These are phyloP conservation scores for Camponotus fellah DNA, from an alignment of 2,888 invertebrate genomes.

Conservation along the genomic window DNA sequence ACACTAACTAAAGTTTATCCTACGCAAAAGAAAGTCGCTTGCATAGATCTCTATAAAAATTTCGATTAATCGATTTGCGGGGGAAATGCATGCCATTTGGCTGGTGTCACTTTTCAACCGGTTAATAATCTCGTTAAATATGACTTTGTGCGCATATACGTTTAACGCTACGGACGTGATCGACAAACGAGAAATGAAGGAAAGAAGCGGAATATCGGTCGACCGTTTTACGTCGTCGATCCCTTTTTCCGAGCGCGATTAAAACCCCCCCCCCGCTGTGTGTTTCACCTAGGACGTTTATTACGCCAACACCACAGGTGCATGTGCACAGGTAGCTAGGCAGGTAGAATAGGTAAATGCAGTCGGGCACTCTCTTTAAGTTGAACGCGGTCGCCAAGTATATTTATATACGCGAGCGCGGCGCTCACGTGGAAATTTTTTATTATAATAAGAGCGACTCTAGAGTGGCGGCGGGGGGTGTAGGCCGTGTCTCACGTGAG, in stretches of 20 bases:
- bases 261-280: conserved; percentile 57
- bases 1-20: neutral
- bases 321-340: conserved; percentile 64
- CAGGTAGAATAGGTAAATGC: conserved; percentile 35
- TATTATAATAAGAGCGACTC: conserved; percentile 80
- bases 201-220: conserved; percentile 48
- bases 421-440: conserved; percentile 78
- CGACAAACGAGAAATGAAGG: neutral
- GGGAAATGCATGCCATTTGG: neutral
- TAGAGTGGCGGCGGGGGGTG: conserved; percentile 32
- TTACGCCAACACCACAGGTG: conserved; percentile 66
- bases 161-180: neutral
- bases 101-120: neutral
- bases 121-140: conserved; percentile 18
- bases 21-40: neutral
- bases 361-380: conserved; percentile 57
- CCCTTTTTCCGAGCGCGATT: conserved; percentile 52
- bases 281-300: conserved; percentile 64
- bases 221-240: conserved; percentile 25
- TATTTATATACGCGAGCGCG: conserved; percentile 75
- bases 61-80: neutral
- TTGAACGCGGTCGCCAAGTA: conserved; percentile 65
- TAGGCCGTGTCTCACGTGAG: conserved; percentile 74
- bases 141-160: conserved; percentile 24
- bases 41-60: neutral